Conservation (phyloP, 2,797 vertebrate species). For the Vireo griseus region DNA sequence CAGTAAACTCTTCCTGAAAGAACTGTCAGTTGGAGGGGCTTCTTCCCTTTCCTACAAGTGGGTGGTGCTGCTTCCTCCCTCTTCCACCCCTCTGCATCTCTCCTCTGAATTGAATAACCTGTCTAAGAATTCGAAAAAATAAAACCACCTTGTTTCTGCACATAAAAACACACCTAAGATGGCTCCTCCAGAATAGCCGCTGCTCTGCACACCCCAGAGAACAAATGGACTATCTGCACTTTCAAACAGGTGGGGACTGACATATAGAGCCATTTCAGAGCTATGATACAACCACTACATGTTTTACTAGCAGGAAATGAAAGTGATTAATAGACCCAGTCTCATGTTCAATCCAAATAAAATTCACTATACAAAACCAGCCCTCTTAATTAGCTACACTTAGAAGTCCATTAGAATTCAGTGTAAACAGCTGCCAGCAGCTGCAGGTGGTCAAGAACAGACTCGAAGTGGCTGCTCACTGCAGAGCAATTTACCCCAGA, state of each 20-base stretch:
- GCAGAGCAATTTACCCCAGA: not conserved
- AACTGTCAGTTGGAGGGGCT: not conserved
- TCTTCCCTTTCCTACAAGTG: not conserved
- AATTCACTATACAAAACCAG: not conserved
- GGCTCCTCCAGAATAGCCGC: not conserved
- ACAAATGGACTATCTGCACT: not conserved
- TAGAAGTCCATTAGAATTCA: not conserved
- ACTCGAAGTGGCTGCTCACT: not conserved
- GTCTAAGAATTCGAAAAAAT: not conserved
- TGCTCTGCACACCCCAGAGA: not conserved
- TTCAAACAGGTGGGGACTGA: not conserved
- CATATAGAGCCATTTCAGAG: not conserved
- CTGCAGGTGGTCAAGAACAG: constrained; percentile 5
- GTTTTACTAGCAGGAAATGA: not conserved
- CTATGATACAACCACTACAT: not conserved
- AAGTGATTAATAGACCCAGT: not conserved
- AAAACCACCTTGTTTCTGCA: not conserved
- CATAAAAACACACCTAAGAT: not conserved
- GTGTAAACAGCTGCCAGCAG: constrained; percentile 8
- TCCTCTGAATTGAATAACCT: not conserved
- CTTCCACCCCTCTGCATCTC: not conserved
- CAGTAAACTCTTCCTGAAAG: not conserved
- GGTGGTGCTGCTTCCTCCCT: not conserved
- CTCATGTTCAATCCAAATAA: not conserved
- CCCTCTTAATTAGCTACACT: not conserved